Conservation (phyloP, 2,113 vertebrate genomes). For the Regulus satrapa region DNA sequence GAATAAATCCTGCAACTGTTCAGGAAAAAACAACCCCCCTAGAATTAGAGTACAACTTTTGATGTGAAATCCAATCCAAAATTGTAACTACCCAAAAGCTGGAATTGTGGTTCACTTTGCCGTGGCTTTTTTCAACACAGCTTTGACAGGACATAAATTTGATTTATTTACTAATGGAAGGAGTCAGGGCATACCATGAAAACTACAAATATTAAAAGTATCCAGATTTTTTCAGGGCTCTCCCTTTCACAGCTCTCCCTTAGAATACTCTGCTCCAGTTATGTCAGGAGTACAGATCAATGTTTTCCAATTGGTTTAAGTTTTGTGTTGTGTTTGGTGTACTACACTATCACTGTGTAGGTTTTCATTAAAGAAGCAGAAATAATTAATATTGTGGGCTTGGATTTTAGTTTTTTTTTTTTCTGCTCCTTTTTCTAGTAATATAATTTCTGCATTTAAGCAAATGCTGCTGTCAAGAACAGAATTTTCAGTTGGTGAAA, state of each 20-base stretch:
- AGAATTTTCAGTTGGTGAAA: background rate
- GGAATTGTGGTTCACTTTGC: background rate
- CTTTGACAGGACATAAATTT: background rate
- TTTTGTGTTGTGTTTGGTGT: background rate
- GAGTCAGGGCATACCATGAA: background rate
- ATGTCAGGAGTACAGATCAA: background rate
- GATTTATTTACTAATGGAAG: background rate
- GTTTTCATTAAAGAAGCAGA: background rate
- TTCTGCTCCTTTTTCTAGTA: background rate
- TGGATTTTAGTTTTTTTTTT: background rate
- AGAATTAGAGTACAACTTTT: background rate
- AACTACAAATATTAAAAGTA: background rate
- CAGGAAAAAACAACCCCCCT: background rate
- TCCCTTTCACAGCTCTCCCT: too few species aligned
- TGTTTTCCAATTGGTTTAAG: background rate
- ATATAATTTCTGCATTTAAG: background rate
- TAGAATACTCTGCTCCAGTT: background rate
- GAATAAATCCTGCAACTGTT: background rate
- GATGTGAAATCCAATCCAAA: background rate
- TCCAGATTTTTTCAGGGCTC: background rate
- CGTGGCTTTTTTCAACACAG: background rate
- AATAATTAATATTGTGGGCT: background rate
- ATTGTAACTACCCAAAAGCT: background rate
- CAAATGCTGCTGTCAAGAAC: background rate
- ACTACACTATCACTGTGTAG: background rate